Conservation (phyloP, 2,888 invertebrate species). For the Drosophila acutilabella region DNA sequence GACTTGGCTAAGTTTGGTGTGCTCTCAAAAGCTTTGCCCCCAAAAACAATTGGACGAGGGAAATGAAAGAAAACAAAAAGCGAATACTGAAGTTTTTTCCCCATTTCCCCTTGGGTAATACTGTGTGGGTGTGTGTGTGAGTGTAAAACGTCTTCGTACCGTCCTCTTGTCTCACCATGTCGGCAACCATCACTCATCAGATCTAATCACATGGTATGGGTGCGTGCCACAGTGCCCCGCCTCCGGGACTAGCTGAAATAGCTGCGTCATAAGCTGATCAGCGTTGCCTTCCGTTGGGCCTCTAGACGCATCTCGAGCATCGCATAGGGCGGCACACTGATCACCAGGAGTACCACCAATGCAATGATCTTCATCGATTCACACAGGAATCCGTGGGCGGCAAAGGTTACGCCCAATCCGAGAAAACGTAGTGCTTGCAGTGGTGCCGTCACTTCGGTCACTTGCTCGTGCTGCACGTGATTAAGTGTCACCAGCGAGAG, state of each 20-base stretch:
- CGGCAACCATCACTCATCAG: slow-evolving; percentile 1
- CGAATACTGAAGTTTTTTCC: slow-evolving; percentile 27
- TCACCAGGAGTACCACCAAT: slow-evolving; percentile 83
- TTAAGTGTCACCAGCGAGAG: slow-evolving; percentile 85
- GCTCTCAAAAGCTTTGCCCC: slow-evolving; percentile 16
- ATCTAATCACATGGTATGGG: slow-evolving; percentile 81
- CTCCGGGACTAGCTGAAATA: slow-evolving; percentile 84
- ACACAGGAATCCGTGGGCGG: slow-evolving; percentile 88
- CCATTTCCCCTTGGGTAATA: not conserved
- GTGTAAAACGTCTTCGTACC: not conserved
- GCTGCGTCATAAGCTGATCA: slow-evolving; percentile 84
- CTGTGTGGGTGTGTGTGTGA: not conserved
- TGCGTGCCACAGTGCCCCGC: slow-evolving; percentile 77
- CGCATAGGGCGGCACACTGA: slow-evolving; percentile 84
- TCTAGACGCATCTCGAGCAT: slow-evolving; percentile 84
- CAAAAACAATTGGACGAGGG: slow-evolving; percentile 21
- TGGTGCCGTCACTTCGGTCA: slow-evolving; percentile 84
- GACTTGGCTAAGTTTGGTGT: slow-evolving; percentile 33
- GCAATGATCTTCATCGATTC: slow-evolving; percentile 84
- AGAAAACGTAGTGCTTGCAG: slow-evolving; percentile 87
- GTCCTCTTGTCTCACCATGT: slow-evolving; percentile 4
- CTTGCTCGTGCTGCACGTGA: slow-evolving; percentile 83
- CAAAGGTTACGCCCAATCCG: slow-evolving; percentile 88
- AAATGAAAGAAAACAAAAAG: not conserved
- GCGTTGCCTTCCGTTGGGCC: slow-evolving; percentile 83